Percentiles rank a stretch among this genome's conserved stretches.
These are phyloP conservation scores for Andrena camellia DNA, from an alignment of 2,888 invertebrate species.

Conservation along the genomic window DNA sequence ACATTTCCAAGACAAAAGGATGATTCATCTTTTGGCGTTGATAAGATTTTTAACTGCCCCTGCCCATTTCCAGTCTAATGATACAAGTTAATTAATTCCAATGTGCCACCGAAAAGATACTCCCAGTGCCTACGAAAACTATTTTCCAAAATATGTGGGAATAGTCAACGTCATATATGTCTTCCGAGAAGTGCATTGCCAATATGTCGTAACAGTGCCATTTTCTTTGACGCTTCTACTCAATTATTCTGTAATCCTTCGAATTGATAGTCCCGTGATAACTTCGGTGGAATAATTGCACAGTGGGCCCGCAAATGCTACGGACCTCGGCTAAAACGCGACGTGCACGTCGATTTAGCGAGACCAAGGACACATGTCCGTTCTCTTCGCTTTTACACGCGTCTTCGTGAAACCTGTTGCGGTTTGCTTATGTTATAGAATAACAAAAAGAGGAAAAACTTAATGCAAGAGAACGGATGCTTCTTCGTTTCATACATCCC, in stretches of 20 bases:
- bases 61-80: background rate
- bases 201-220: background rate
- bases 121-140: too few relatives aligned
- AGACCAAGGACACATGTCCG: conserved; percentile 42
- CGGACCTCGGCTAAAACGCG: background rate
- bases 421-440: background rate
- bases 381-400: conserved; percentile 40
- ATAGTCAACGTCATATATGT: too few relatives aligned
- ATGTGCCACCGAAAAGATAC: too few relatives aligned
- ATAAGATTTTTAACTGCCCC: background rate
- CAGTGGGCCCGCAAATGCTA: background rate
- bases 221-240: background rate
- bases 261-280: background rate
- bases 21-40: background rate
- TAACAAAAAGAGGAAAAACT: background rate
- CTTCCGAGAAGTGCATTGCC: too few relatives aligned
- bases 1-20: background rate
- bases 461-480: background rate
- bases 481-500: background rate
- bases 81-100: background rate
- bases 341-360: conserved; percentile 15
- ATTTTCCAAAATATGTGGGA: too few relatives aligned
- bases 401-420: conserved; percentile 36
- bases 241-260: background rate
- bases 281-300: background rate